These are phyloP conservation scores for Parapristionchus giblindavisi DNA, from an alignment of 2,888 invertebrate genomes.

Conservation along the genomic window DNA sequence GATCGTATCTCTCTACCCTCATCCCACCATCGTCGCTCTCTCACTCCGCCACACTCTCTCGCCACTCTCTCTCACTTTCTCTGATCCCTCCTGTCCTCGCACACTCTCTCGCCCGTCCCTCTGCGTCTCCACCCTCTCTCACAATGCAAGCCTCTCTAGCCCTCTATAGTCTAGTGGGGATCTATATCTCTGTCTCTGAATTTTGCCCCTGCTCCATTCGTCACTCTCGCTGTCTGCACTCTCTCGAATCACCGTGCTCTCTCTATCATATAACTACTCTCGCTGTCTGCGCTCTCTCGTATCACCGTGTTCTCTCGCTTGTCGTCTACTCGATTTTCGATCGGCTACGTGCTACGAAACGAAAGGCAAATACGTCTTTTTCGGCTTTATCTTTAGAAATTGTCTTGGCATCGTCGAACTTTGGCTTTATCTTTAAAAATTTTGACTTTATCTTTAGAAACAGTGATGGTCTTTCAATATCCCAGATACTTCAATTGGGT, in stretches of 20 bases:
- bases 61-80: background rate
- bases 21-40: background rate
- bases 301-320: too few relatives aligned
- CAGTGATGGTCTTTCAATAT: too few relatives aligned
- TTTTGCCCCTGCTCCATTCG: background rate
- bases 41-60: background rate
- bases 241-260: too few relatives aligned
- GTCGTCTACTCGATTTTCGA: conserved; percentile 5
- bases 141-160: background rate
- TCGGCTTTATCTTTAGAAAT: too few relatives aligned
- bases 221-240: too few relatives aligned
- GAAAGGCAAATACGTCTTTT: too few relatives aligned
- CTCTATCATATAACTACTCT: too few relatives aligned
- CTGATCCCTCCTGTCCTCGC: background rate
- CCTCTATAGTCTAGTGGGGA: background rate
- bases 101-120: background rate
- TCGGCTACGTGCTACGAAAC: conserved; percentile 26
- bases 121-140: background rate
- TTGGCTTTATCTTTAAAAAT: too few relatives aligned
- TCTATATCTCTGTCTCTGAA: background rate
- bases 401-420: too few relatives aligned
- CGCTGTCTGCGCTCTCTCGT: too few relatives aligned
- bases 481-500: too few relatives aligned
- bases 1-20: background rate
- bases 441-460: too few relatives aligned